These are phyloP conservation scores for Sander vitreus DNA, from an alignment of 2,113 vertebrate species.

Conservation along the genomic window DNA sequence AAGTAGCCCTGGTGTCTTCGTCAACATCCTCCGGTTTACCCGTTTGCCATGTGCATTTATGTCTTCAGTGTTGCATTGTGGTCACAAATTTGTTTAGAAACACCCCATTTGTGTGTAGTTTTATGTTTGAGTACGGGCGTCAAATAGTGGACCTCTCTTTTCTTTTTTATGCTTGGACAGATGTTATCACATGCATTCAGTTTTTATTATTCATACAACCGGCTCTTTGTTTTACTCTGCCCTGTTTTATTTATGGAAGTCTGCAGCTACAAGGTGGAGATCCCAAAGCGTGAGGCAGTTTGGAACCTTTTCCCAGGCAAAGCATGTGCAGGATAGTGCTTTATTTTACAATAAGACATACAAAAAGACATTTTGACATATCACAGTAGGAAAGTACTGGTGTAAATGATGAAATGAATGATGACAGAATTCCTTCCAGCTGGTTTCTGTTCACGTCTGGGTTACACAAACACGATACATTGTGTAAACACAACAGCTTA, in stretches of 20 bases:
- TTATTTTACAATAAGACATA: not conserved
- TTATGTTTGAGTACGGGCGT: not conserved
- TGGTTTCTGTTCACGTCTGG: not conserved
- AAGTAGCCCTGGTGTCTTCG: constrained; percentile 19
- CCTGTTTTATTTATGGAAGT: constrained; percentile 74
- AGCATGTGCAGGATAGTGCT: not conserved
- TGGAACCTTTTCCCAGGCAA: constrained; percentile 39
- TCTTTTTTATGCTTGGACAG: constrained; percentile 49
- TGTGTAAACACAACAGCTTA: not conserved
- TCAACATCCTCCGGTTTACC: constrained; percentile 45
- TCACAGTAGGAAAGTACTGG: not conserved
- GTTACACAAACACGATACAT: not conserved
- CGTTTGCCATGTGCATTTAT: constrained; percentile 28
- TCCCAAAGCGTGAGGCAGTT: constrained; percentile 23
- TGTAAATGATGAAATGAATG: not conserved
- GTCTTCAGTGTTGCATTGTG: constrained; percentile 18
- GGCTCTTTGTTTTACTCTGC: constrained; percentile 66
- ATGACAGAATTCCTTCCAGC: not conserved
- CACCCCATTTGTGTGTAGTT: not conserved
- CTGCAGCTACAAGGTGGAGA: constrained; percentile 43
- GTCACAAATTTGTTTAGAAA: constrained; percentile 13
- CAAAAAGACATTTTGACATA: not conserved
- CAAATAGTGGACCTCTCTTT: not conserved
- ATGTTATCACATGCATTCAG: constrained; percentile 66
- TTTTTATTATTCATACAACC: constrained; percentile 80